Percentiles rank a stretch among this genome's conserved stretches.
These are phyloP conservation scores for Pithys albifrons DNA, from an alignment of 2,113 vertebrate species.

Conservation along the genomic window DNA sequence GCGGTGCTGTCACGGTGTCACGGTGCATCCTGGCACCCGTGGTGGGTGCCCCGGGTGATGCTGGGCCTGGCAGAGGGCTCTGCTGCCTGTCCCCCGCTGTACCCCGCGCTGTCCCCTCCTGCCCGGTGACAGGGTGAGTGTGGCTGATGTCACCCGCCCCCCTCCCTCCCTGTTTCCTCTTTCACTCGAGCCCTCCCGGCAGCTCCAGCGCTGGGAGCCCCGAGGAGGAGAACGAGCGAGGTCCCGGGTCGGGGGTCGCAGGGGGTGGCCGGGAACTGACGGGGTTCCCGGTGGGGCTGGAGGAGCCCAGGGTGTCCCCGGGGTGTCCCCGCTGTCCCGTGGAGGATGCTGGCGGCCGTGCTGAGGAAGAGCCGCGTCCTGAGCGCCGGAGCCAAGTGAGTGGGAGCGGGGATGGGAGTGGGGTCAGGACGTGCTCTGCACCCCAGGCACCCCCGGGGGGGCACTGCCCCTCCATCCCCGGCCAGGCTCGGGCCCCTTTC, in stretches of 20 bases:
- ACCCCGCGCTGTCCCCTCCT: neutral
- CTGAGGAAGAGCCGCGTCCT: slow-evolving; percentile 27
- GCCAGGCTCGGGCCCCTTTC: neutral
- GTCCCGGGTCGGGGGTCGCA: rapidly evolving
- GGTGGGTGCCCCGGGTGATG: no score
- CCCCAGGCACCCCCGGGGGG: no score
- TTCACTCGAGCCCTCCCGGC: neutral
- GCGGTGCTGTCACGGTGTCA: rapidly evolving
- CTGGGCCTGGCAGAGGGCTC: neutral
- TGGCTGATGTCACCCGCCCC: slow-evolving; percentile 2
- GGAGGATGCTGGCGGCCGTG: slow-evolving; percentile 29
- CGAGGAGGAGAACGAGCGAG: neutral
- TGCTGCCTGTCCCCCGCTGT: neutral
- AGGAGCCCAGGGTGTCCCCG: neutral
- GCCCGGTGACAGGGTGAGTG: neutral
- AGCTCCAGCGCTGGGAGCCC: neutral
- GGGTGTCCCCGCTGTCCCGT: neutral
- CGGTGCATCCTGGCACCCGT: neutral
- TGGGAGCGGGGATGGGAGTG: neutral
- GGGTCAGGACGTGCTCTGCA: neutral
- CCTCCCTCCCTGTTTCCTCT: slow-evolving; percentile 8
- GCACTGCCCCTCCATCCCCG: neutral
- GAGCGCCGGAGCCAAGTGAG: slow-evolving; percentile 71
- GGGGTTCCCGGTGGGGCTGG: neutral
- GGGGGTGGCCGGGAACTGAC: neutral